Conservation (phyloP, 1,140 invertebrate genomes). For the Ctenoplectra terminalis region DNA sequence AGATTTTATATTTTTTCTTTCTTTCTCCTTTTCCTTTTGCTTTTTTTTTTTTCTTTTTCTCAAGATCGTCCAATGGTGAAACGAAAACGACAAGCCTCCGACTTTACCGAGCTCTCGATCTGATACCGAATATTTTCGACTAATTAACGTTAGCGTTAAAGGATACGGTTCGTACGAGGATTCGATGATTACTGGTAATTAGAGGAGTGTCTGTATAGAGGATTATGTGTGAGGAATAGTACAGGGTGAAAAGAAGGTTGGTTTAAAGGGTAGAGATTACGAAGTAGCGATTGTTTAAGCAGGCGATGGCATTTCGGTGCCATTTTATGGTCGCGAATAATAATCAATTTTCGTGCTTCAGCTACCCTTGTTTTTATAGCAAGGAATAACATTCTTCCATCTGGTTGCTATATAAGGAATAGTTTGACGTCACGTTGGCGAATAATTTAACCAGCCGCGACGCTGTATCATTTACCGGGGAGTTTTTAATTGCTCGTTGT, state of each 20-base stretch:
- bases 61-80: neutral
- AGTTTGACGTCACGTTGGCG: neutral
- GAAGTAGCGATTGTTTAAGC: neutral
- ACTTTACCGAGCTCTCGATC: neutral
- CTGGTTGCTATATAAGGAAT: neutral
- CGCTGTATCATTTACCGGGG: neutral
- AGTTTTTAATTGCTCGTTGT: neutral
- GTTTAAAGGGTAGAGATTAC: neutral
- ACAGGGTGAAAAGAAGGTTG: neutral
- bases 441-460: neutral
- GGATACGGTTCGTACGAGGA: neutral
- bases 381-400: constrained; percentile 5
- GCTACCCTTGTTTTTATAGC: neutral
- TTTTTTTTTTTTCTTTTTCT: too few species aligned
- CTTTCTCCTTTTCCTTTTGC: too few species aligned
- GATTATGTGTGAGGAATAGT: neutral
- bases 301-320: constrained; percentile 12
- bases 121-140: neutral
- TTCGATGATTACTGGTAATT: neutral
- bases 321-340: neutral
- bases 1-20: too few species aligned
- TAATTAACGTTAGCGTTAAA: constrained; percentile 7
- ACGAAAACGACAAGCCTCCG: neutral
- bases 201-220: neutral
- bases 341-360: constrained; percentile 16